Base-by-base conservation (phyloP, 2,113 vertebrate species). In the Epinephelus cyanopodus region DNA sequence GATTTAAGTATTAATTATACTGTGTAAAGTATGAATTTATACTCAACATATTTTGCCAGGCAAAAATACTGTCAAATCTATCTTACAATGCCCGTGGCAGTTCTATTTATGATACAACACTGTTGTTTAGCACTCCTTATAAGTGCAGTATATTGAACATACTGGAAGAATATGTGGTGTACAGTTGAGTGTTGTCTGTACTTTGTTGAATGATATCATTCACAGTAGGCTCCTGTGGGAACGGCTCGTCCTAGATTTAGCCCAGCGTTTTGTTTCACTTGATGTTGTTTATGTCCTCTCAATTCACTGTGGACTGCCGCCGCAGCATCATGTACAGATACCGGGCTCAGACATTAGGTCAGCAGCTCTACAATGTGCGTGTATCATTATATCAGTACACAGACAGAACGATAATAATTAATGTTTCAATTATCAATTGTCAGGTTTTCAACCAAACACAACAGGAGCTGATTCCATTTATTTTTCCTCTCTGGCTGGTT, bases 241-340 rank as follows among this genome's bases (percentile, higher is more conserved):
- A 53, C 69, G 68, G 47, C 82, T 78, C 77, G 91, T 85, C 91
- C 89, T 84, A 90, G 86, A 87, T 92, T 91, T 78, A 80, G 71
- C 57, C 74, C 42, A 8, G 60, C 62, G 2, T 87, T 89, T 90
- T 77, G 82, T 91, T 89, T 82, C 84, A 88, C 81, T 90, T 86
- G 72, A 88, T 85, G 76, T 82, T 84, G 75, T 87, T 89, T 71
- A 67, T 79, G 75, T 83, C 87, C 69, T 77, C 66, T 77, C 62
- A 68, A 76, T 25, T 71, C 82, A 78, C 77, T 42, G 58, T 53
- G 82, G 78, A 82, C 65, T 18, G 33, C 64, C 1, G 10, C 37
- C 13, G 9, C 63, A 69, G 52, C 54, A 86, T 52, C 63, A 47
- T 60, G 71, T 58, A 52, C 52, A 66, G 68, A 76, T 52, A 42